Evolutionary conservation across 2,888 invertebrate genomes (phyloP).

Genomic region (Bellardia pandia): DNA sequence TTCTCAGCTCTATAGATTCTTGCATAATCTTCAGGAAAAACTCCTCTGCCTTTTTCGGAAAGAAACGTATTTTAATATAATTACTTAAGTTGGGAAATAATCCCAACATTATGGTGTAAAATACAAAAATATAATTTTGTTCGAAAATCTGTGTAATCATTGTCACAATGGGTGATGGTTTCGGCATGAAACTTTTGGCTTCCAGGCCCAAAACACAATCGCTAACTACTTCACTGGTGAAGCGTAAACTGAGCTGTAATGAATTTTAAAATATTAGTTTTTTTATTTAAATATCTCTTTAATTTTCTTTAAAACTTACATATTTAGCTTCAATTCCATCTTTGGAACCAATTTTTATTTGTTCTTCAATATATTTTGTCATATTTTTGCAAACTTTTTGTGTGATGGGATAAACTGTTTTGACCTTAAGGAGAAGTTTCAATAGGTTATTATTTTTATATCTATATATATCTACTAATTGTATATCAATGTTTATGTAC

Average conservation of each 20-base stretch:
- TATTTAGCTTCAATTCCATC: conserved; percentile 84
- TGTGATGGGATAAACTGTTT: conserved; percentile 85
- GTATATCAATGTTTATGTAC: no score
- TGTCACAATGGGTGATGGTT: conserved; percentile 79
- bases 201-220: conserved; percentile 84
- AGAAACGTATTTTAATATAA: conserved; percentile 76
- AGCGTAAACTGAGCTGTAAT: conserved; percentile 80
- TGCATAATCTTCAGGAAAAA: conserved; percentile 79
- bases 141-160: conserved; percentile 79
- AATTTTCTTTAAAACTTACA: conserved; percentile 74
- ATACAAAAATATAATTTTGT: conserved; percentile 75
- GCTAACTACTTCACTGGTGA: conserved; percentile 84
- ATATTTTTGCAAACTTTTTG: conserved; percentile 83
- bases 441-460: neutral
- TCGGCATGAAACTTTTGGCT: conserved; percentile 82
- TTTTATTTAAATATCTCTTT: neutral
- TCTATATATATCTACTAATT: neutral
- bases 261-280: neutral
- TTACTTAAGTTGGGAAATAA: conserved; percentile 77
- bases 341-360: conserved; percentile 76
- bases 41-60: conserved; percentile 86
- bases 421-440: conserved; percentile 78
- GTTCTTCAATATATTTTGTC: conserved; percentile 82
- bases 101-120: conserved; percentile 76
- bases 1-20: conserved; percentile 77